Base-by-base conservation (phyloP, 2,888 invertebrate species). In the Megamerina dolium region DNA sequence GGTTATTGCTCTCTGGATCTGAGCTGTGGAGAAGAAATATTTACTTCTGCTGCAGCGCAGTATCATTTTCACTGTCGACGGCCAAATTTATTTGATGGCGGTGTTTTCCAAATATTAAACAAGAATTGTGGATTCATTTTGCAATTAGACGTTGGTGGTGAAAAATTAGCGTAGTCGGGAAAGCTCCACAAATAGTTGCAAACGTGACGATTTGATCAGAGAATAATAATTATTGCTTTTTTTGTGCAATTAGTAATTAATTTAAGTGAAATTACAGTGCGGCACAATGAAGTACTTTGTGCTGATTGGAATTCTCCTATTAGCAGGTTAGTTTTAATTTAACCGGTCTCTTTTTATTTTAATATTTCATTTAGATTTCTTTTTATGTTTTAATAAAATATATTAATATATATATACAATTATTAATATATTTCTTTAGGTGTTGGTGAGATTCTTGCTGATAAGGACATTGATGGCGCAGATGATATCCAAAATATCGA, bases 401-500 rank as follows among this genome's bases (percentile, higher is more conserved):
- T n/a, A n/a, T n/a, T n/a, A n/a, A n/a, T n/a, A n/a, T n/a, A n/a
- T n/a, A 3, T 13, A 31, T 4, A 38, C 9, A 32, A n/a, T n/a
- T n/a, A n/a, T n/a, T 32, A 13, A 34, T 29, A 39, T 33, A 27
- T 19, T 38, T 34, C 42, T 30, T 29, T 13, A 68, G 70, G 64
- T 45, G 50, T 69, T 9, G 52, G 52, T 32, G 58, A 64, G 53
- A 69, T 64, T 44, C 56, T 47, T 8, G 71, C 62, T 5, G 57
- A 58, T 12, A 54, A 56, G 10, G 51, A 40, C 13, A 54, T 48
- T 10, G 47, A 51, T 4, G 43, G 46, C 21, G 56, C 50, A 16
- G 57, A 57, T 41, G 54, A 55, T 30, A 72, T 77, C 36, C 79
- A 80, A 58, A 83, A 78, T 5, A 77, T 86, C 41, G 87, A 90